phyloP scores from a whole-genome alignment of 2,888 invertebrate genomes.

The Lepetodrilus schrolli region DNA sequence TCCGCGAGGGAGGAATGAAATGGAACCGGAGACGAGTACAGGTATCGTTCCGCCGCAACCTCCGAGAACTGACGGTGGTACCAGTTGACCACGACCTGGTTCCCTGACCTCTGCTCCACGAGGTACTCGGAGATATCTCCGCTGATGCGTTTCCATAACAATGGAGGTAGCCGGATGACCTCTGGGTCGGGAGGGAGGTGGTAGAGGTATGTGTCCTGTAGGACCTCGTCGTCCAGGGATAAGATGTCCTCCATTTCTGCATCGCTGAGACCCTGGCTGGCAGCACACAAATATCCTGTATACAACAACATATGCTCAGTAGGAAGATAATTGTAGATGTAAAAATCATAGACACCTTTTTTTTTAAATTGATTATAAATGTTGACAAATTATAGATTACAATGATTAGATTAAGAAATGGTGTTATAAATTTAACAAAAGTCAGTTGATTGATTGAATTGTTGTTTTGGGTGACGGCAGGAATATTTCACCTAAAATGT shows the following conservation, averaged over 20 bases:
- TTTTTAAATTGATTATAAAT: too few relatives aligned
- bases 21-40: not conserved
- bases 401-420: too few relatives aligned
- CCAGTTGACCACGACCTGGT: conserved; percentile 56
- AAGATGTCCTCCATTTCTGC: conserved; percentile 66
- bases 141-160: conserved; percentile 56
- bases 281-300: conserved; percentile 60
- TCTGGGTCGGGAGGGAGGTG: conserved; percentile 65
- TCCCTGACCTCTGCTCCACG: conserved; percentile 46
- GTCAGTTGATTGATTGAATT: too few relatives aligned
- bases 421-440: too few relatives aligned
- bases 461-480: too few relatives aligned
- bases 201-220: conserved; percentile 67
- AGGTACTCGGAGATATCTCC: conserved; percentile 57
- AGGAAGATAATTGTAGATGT: not conserved
- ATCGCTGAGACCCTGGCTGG: conserved; percentile 54
- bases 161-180: conserved; percentile 58
- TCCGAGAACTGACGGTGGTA: conserved; percentile 64
- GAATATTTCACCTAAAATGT: too few relatives aligned
- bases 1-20: conserved; percentile 53
- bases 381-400: too few relatives aligned
- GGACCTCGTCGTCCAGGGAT: conserved; percentile 66
- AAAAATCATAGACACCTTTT: not conserved
- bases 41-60: conserved; percentile 44
- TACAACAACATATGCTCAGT: too few relatives aligned